These are phyloP conservation scores for Gobio occitaniae DNA, from an alignment of 2,797 vertebrate genomes.

Conservation along the genomic window DNA sequence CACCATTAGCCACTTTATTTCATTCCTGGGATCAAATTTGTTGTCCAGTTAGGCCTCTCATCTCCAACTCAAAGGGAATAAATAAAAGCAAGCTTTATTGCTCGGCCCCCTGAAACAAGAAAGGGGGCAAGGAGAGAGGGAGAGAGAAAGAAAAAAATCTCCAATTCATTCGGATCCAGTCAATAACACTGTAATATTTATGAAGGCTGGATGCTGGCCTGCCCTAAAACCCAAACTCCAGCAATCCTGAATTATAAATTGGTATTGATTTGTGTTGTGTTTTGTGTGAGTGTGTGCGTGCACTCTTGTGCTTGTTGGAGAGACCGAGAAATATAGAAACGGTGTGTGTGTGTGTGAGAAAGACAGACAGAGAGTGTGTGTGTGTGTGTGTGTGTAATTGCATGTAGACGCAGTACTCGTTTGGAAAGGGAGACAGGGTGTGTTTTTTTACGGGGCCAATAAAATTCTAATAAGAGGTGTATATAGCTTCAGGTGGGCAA, in stretches of 20 bases:
- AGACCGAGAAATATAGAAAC: constrained; percentile 20
- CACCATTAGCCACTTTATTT: constrained; percentile 67
- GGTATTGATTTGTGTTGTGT: constrained; percentile 82
- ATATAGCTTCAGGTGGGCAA: constrained; percentile 35
- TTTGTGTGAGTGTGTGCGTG: constrained; percentile 67
- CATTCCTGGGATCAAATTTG: constrained; percentile 64
- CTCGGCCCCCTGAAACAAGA: constrained; percentile 66
- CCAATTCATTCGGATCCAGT: constrained; percentile 84
- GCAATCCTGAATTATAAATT: constrained; percentile 86
- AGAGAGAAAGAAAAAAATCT: constrained; percentile 68
- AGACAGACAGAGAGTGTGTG: constrained; percentile 37
- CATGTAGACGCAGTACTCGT: constrained; percentile 46
- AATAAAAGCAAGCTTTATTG: constrained; percentile 71
- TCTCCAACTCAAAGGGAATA: constrained; percentile 74
- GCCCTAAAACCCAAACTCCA: constrained; percentile 84
- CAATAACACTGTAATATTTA: constrained; percentile 87
- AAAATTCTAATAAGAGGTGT: constrained; percentile 45
- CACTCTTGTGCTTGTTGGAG: constrained; percentile 47
- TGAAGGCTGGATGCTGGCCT: constrained; percentile 82
- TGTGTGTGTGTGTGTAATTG: constrained; percentile 54
- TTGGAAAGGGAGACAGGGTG: constrained; percentile 47
- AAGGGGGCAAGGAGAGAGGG: constrained; percentile 46
- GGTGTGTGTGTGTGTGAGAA: constrained; percentile 50
- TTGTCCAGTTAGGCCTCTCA: constrained; percentile 70
- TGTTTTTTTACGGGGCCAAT: constrained; percentile 58